Conservation (phyloP, 2,797 vertebrate genomes). For the Apodemus agrarius region DNA sequence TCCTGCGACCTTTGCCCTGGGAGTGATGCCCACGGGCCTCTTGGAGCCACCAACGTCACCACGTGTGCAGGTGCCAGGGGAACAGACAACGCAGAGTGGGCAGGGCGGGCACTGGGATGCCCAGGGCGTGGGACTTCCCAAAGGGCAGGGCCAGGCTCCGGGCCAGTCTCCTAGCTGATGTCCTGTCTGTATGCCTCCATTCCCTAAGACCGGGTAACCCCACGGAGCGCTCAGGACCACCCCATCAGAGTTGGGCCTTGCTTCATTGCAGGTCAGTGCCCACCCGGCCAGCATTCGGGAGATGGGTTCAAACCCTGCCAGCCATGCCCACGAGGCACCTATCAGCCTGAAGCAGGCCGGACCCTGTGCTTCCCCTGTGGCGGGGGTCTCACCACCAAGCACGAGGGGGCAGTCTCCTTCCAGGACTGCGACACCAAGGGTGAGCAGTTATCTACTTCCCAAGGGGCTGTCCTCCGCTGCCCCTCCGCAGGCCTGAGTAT, state of each 20-base stretch:
- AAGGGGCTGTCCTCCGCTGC: not conserved
- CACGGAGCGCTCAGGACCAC: not conserved
- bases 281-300: constrained; percentile 93
- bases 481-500: not conserved
- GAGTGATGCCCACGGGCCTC: constrained; percentile 93
- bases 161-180: constrained; percentile 52
- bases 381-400: constrained; percentile 94
- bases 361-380: constrained; percentile 96
- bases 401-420: constrained; percentile 95
- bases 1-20: constrained; percentile 98
- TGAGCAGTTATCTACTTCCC: constrained; percentile 77
- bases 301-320: constrained; percentile 98
- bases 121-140: constrained; percentile 75
- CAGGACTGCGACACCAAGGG: constrained; percentile 99
- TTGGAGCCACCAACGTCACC: constrained; percentile 95
- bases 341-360: constrained; percentile 95
- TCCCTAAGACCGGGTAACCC: constrained; percentile 65
- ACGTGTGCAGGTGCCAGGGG: constrained; percentile 93
- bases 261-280: constrained; percentile 93
- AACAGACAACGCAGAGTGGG: constrained; percentile 69
- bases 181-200: constrained; percentile 42
- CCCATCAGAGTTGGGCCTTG: constrained; percentile 69
- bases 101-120: constrained; percentile 74
- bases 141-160: constrained; percentile 75
- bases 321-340: constrained; percentile 93